A percentile compares a stretch with the other conserved stretches of the same genome.
These are phyloP conservation scores for Mesocentrotus franciscanus DNA, from an alignment of 53 echinoderm and acorn worm species.

Conservation along the genomic window DNA sequence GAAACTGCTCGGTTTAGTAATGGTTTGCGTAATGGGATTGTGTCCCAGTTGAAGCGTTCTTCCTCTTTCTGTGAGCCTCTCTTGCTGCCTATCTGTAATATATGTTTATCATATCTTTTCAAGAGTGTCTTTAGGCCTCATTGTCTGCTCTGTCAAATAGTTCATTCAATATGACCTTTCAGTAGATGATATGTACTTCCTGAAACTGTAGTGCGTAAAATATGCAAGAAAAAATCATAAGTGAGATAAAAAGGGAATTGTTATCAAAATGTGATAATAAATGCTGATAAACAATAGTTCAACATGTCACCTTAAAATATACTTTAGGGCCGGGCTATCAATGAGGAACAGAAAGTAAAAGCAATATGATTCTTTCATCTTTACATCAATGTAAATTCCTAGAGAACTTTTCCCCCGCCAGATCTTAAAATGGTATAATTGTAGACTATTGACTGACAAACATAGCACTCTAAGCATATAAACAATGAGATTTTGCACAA, in stretches of 20 bases:
- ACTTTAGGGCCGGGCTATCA: background rate
- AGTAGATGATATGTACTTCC: background rate
- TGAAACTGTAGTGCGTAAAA: background rate
- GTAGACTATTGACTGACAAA: background rate
- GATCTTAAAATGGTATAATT: background rate
- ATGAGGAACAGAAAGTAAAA: background rate
- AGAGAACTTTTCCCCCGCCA: background rate
- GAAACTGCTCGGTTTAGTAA: background rate
- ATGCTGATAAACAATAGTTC: background rate
- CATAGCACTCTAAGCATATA: background rate
- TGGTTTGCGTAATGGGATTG: background rate
- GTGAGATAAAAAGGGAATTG: conserved; percentile 6
- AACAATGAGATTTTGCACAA: background rate
- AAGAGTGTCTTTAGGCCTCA: background rate
- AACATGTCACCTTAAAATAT: background rate
- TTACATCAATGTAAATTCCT: background rate
- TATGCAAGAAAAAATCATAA: background rate
- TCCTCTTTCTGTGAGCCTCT: background rate
- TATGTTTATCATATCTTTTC: background rate
- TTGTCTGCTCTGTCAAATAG: background rate
- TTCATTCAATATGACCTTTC: conserved; percentile 1
- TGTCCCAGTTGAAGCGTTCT: conserved; percentile 6
- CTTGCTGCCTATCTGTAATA: background rate
- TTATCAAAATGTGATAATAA: background rate
- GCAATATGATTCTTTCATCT: background rate